Base-by-base conservation (phyloP, 2,113 vertebrate genomes). In the Phaethon lepturus region DNA sequence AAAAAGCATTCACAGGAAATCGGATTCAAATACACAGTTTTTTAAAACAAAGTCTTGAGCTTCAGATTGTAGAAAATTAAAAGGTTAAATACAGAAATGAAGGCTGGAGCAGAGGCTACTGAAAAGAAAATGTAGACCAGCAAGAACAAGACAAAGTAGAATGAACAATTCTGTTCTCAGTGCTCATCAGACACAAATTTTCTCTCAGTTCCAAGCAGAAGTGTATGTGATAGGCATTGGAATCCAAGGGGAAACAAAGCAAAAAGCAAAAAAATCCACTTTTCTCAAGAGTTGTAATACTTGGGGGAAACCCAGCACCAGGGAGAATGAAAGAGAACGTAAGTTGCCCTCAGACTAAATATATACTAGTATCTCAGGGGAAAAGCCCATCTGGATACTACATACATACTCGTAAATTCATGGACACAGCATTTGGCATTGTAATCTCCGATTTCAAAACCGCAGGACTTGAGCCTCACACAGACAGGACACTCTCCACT, bases 391-490 rank as follows among this genome's bases (percentile, higher is more conserved):
- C 25, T 67, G 49, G 33, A 22, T 56, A 19, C 20, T 55, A 29
- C 7, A 17, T 31, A 31, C 33, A 8, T 35, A 13, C 42, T 47
- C 11, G 29, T 24, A 33, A 60, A 56, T 50, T 52, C 22, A 17
- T 9, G 35, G 20, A 40, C 20, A 29, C 18, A 50, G 42, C 42
- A 77, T 49, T 71, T 53, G 11, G 53, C n/a, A 13, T 8, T 50
- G n/a, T 16, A 42, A 31, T n/a, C 18, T 9, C 74, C 10, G 7
- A n/a, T 33, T 44, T 35, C 31, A 53, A 79, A 73, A 60, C 16
- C 8, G 11, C 49, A 60, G 33, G 33, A n/a, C 28, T 29, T 12
- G 24, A 79, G 79, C 62, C 62, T 55, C 0, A 0, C 59, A 42
- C 7, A 73, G 29, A 10, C 28, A 82, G 68, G 56, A 59, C 26